Percentiles rank a stretch among this genome's conserved stretches.
These are phyloP conservation scores for Ophraella communa DNA, from an alignment of 2,888 invertebrate genomes.

Conservation along the genomic window DNA sequence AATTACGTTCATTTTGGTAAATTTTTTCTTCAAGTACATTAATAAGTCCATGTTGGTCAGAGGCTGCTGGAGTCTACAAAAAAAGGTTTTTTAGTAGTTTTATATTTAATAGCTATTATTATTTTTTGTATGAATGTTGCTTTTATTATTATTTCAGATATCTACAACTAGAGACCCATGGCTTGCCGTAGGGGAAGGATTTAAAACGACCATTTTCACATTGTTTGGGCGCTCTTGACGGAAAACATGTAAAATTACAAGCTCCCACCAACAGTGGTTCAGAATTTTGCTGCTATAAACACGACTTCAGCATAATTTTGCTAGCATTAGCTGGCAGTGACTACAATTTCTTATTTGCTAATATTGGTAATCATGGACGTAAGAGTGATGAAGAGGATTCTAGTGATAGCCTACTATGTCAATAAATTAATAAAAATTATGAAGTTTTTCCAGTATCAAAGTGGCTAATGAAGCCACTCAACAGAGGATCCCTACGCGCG, in stretches of 20 bases:
- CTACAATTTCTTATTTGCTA: neutral
- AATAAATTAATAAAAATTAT: too few species aligned
- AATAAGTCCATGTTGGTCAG: too few species aligned
- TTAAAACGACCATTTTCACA: neutral
- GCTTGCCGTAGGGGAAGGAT: neutral
- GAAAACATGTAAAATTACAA: constrained; percentile 3
- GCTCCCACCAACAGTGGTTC: neutral
- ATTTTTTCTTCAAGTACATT: too few species aligned
- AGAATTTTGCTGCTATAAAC: neutral
- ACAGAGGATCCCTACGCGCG: too few species aligned
- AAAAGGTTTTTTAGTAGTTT: too few species aligned
- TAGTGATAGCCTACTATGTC: too few species aligned
- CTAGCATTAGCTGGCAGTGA: neutral
- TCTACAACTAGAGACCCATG: neutral
- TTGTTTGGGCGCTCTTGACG: neutral
- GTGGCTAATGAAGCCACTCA: too few species aligned
- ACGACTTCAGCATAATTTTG: constrained; percentile 8
- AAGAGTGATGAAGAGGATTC: neutral
- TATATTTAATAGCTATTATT: neutral
- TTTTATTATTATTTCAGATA: too few species aligned
- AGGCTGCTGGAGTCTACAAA: too few species aligned
- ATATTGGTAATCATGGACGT: neutral
- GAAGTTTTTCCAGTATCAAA: too few species aligned
- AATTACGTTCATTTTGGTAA: too few species aligned
- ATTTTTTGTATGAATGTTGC: neutral